These are phyloP conservation scores for Drosophila prosaltans DNA, from an alignment of 1,140 invertebrate genomes.

Conservation along the genomic window DNA sequence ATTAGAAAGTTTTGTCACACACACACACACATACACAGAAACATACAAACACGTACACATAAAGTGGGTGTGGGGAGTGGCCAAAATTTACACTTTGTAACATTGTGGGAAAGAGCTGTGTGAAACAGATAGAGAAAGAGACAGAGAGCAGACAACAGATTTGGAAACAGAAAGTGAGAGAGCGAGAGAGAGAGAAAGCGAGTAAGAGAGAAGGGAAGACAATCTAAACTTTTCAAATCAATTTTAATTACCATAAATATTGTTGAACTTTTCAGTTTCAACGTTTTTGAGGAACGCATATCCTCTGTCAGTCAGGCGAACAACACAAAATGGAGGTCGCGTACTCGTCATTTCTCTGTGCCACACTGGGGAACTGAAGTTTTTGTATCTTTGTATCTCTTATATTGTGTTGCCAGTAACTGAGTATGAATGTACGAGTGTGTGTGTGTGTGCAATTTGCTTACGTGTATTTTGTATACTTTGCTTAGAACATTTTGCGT, in stretches of 20 bases:
- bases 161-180: conserved; percentile 44
- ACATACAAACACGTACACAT: conserved; percentile 22
- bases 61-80: conserved; percentile 5
- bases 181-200: conserved; percentile 3
- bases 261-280: conserved; percentile 59
- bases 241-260: conserved; percentile 82
- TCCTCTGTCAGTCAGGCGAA: conserved; percentile 36
- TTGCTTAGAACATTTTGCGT: conserved; percentile 33
- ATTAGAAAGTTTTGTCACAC: conserved; percentile 81
- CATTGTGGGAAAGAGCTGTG: conserved; percentile 43
- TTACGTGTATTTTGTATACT: conserved; percentile 45
- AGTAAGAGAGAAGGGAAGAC: conserved; percentile 57
- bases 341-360: conserved; percentile 50
- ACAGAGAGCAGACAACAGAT: conserved; percentile 16
- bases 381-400: conserved; percentile 26
- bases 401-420: conserved; percentile 25
- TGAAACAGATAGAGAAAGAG: no score
- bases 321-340: conserved; percentile 30
- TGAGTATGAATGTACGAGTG: neutral
- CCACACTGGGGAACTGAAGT: conserved; percentile 31
- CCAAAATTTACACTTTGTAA: conserved; percentile 46
- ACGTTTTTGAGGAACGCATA: conserved; percentile 21
- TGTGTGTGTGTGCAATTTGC: conserved; percentile 23
- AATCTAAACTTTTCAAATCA: conserved; percentile 82
- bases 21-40: conserved; percentile 9